These are phyloP conservation scores for Micrastur ruficollis DNA, from an alignment of 2,797 vertebrate species.

Conservation along the genomic window DNA sequence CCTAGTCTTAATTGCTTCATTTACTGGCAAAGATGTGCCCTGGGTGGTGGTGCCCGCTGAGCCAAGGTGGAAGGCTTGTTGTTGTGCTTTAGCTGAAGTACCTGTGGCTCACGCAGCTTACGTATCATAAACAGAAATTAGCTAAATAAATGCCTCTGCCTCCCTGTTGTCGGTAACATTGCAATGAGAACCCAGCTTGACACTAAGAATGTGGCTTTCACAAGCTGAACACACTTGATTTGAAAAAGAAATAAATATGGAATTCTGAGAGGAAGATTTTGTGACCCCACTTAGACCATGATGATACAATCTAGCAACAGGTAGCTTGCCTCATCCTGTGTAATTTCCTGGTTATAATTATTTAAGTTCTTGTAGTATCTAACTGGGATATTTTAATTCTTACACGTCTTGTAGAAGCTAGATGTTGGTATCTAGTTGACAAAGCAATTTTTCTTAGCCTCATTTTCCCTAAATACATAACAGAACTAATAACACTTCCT, in stretches of 20 bases:
- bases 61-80: not conserved
- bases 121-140: not conserved
- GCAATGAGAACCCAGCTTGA: not conserved
- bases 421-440: not conserved
- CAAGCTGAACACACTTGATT: not conserved
- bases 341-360: not conserved
- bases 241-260: not conserved
- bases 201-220: not conserved
- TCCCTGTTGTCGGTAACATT: not conserved
- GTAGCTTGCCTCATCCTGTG: fast-evolving
- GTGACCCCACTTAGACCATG: not conserved
- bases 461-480: not conserved
- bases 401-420: not conserved
- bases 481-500: not conserved
- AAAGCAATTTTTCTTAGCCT: not conserved
- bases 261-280: not conserved
- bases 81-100: not conserved
- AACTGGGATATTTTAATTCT: not conserved
- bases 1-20: not conserved
- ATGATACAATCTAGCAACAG: fast-evolving
- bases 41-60: not conserved
- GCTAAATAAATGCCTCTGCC: not conserved
- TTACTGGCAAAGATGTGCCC: not conserved
- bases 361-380: not conserved
- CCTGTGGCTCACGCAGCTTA: not conserved